Evolutionary conservation across 64 coral and sea anemone genomes (phyloP).

Genomic region (Porites lutea): DNA sequence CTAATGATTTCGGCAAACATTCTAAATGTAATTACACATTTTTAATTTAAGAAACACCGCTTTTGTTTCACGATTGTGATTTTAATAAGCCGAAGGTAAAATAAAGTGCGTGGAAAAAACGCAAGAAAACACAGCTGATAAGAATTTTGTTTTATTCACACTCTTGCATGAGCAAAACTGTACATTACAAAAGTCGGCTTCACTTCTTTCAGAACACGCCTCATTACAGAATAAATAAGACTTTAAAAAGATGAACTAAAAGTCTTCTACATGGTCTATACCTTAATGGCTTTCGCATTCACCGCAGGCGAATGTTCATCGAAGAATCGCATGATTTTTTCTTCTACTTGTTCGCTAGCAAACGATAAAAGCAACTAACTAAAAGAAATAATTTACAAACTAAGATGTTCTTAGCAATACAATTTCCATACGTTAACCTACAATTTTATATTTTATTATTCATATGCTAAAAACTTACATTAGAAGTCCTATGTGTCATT

Average conservation of each 20-base stretch:
- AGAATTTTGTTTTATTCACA: conserved; percentile 34
- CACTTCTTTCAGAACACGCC: neutral
- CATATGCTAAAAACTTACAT: neutral
- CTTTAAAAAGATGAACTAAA: conserved; percentile 5
- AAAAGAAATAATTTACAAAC: conserved; percentile 10
- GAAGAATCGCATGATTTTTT: neutral
- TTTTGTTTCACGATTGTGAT: conserved; percentile 29
- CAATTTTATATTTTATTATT: neutral
- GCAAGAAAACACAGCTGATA: neutral
- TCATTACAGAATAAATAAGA: conserved; percentile 26
- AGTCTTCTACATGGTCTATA: neutral
- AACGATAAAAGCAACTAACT: too few relatives aligned
- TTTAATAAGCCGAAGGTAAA: neutral
- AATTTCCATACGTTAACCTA: neutral
- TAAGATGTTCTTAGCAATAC: neutral
- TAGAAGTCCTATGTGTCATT: neutral
- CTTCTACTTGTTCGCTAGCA: neutral
- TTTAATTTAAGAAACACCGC: conserved; percentile 4
- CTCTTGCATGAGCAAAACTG: conserved; percentile 26
- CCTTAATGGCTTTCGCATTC: neutral
- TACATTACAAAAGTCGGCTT: neutral
- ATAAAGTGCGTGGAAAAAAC: neutral
- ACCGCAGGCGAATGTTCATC: neutral
- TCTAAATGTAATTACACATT: conserved; percentile 15
- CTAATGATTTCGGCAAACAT: conserved; percentile 38